phyloP scores from a whole-genome alignment of 1,140 invertebrate species.

The Drosophila ogumai region DNA sequence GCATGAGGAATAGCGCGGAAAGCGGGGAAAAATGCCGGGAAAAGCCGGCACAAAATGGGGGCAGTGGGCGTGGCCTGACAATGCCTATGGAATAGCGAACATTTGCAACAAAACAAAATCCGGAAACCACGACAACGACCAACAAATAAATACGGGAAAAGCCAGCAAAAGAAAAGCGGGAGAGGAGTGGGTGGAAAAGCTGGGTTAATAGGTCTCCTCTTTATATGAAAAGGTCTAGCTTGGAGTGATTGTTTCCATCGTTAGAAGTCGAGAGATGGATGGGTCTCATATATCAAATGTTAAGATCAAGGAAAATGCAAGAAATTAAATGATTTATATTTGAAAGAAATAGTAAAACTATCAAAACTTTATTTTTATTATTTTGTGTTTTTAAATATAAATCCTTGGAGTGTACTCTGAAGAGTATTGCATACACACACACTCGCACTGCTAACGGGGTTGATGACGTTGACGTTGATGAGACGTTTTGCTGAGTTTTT shows the following conservation, averaged over 20 bases:
- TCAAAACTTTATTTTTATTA: background rate
- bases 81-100: slow-evolving; percentile 54
- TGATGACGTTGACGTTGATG: slow-evolving; percentile 45
- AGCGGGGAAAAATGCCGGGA: background rate
- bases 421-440: slow-evolving; percentile 10
- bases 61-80: slow-evolving; percentile 59
- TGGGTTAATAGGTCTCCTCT: slow-evolving; percentile 49
- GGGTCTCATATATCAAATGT: background rate
- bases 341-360: too few relatives aligned
- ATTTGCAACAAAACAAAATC: slow-evolving; percentile 63
- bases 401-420: background rate
- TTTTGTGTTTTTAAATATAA: background rate
- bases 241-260: slow-evolving; percentile 33
- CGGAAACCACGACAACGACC: slow-evolving; percentile 64
- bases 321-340: background rate
- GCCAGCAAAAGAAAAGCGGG: slow-evolving; percentile 1
- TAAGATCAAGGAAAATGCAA: background rate
- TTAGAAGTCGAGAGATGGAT: slow-evolving; percentile 15
- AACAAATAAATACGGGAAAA: slow-evolving; percentile 54
- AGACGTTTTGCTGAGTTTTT: slow-evolving; percentile 25
- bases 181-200: slow-evolving; percentile 12
- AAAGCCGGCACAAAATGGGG: slow-evolving; percentile 40
- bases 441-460: background rate
- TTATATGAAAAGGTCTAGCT: slow-evolving; percentile 34
- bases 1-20: too few relatives aligned